Conservation (phyloP, 2,888 invertebrate species). For the Deilephila porcellus region DNA sequence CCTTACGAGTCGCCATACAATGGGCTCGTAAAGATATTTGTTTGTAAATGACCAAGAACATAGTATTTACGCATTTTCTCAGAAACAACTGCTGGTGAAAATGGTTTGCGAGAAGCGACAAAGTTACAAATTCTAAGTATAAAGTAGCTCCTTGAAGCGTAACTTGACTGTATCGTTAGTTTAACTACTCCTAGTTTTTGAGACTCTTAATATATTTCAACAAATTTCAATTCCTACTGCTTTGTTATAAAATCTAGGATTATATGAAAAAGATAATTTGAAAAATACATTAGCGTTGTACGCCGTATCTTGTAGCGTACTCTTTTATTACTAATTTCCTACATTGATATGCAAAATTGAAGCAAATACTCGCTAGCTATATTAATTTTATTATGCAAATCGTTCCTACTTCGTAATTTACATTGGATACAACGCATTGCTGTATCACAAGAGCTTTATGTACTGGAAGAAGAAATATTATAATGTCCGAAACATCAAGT, state of each 20-base stretch:
- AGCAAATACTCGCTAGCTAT: neutral
- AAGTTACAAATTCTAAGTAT: constrained; percentile 17
- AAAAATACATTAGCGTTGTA: too few relatives aligned
- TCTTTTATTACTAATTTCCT: neutral
- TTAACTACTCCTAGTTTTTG: neutral
- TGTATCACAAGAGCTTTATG: neutral
- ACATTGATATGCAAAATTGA: neutral
- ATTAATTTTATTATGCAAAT: neutral
- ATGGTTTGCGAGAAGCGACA: constrained; percentile 9
- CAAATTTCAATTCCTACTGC: too few relatives aligned
- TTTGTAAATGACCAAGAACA: constrained; percentile 52
- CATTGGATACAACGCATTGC: neutral
- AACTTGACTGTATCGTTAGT: too few relatives aligned
- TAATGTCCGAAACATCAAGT: neutral
- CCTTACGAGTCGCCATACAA: constrained; percentile 42
- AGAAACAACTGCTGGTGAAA: constrained; percentile 35
- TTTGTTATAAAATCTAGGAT: too few relatives aligned
- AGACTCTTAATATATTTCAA: neutral
- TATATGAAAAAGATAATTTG: too few relatives aligned
- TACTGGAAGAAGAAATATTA: neutral
- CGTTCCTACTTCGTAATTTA: neutral
- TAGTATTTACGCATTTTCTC: constrained; percentile 38
- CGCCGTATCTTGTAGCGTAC: too few relatives aligned
- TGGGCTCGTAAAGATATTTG: constrained; percentile 49
- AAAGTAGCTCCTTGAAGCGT: neutral